Evolutionary conservation across 1,140 invertebrate genomes (phyloP), one percentile per base, ranked within the genome.

Genomic region (Lordiphosa collinella): DNA sequence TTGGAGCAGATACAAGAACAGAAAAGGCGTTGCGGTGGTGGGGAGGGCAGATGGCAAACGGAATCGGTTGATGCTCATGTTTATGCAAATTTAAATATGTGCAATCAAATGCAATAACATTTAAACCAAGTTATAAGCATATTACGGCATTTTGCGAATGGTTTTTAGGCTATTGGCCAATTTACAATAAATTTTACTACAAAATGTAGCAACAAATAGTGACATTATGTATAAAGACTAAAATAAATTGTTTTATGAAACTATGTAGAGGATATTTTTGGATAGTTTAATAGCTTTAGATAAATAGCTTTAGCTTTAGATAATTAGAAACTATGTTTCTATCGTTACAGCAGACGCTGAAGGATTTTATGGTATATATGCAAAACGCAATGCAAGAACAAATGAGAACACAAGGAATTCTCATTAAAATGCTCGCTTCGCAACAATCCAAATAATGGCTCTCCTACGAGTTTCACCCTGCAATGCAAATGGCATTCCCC

Each of bases 81-180:
- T 71, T 71, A 78, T 76, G 53, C 54, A 71, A 71, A 80, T 75
- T 71, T 60, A 68, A 76, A 82, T 71, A 75, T 75, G 71, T 70
- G 71, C 71, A 76, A 61, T 75, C 54, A 58, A 65, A 74, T 70
- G 51, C 61, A 70, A 76, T 66, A 66, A 75, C 57, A 70, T 74
- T 74, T 76, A 62, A 59, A 62, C 57, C 43, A 52, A 70, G 59
- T 75, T 66, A 70, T 76, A 75, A 70, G 66, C 71, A 75, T 75
- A 75, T 69, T 64, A 56, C 32, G 53, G 46, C 67, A 56, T 44
- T 69, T 56, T 38, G 40, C 31, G 48, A 47, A 59, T 44, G 34
- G 35, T 31, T 53, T 43, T 31, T 36, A 38, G 31, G 13, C 35
- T 37, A 48, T 41, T n/a, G 44, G 29, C 46, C 67, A 55, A 74